Evolutionary conservation across 2,888 invertebrate species (phyloP).

Genomic region (Chrysopilus asiliformis): DNA sequence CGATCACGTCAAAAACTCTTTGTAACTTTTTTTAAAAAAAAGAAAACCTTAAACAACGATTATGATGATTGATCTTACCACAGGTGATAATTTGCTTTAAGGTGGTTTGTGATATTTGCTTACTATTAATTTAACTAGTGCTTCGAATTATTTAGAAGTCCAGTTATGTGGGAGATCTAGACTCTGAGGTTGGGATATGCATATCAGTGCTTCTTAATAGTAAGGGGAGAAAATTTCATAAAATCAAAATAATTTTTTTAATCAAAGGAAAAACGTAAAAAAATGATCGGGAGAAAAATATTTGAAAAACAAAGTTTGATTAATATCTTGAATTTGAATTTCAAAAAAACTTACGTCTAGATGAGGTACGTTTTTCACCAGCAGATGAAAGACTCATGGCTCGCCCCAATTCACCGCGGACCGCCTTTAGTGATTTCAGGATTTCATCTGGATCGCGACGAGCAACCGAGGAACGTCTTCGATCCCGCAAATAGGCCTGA

Average conservation of each 20-base stretch:
- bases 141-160: constrained; percentile 26
- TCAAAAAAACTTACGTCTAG: constrained; percentile 59
- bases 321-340: neutral
- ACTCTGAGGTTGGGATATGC: constrained; percentile 36
- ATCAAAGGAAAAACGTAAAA: constrained; percentile 5
- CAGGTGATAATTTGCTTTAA: constrained; percentile 13
- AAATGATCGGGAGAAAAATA: constrained; percentile 7
- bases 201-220: constrained; percentile 27
- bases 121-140: constrained; percentile 9
- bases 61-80: constrained; percentile 11
- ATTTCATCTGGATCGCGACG: constrained; percentile 77
- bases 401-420: constrained; percentile 68
- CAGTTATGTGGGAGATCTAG: constrained; percentile 31
- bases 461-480: constrained; percentile 69
- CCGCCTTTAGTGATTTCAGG: constrained; percentile 63
- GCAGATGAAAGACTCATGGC: constrained; percentile 70
- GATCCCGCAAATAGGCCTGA: constrained; percentile 49
- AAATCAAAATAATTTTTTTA: constrained; percentile 6
- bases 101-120: constrained; percentile 5
- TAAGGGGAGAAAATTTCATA: constrained; percentile 2
- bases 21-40: too few relatives aligned
- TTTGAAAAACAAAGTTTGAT: constrained; percentile 14
- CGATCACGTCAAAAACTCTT: too few relatives aligned
- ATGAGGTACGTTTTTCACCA: constrained; percentile 39
- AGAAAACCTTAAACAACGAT: constrained; percentile 1